These are phyloP conservation scores for Paraescarpia echinospica DNA, from an alignment of 1,140 invertebrate species.

Conservation along the genomic window DNA sequence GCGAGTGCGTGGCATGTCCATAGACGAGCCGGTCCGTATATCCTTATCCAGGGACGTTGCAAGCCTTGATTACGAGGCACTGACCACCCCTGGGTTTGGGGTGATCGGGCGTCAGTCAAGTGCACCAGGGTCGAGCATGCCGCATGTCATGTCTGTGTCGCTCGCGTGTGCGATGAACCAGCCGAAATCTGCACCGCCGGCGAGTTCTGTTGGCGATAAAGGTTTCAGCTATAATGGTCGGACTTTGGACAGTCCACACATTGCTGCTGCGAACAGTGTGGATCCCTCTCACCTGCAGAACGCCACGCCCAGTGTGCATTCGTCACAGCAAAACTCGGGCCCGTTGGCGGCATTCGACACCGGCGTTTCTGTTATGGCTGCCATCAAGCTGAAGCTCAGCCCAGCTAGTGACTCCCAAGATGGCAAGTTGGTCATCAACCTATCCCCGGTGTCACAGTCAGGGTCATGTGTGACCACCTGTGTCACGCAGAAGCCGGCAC, in stretches of 20 bases:
- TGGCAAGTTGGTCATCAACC: neutral
- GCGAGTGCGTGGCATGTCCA: slow-evolving; percentile 44
- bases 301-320: neutral
- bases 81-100: slow-evolving; percentile 13
- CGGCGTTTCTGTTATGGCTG: neutral
- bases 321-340: neutral
- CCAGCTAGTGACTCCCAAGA: neutral
- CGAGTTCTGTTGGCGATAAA: neutral
- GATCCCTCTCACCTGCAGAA: neutral
- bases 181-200: slow-evolving; percentile 10
- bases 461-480: neutral
- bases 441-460: neutral
- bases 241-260: neutral
- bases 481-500: neutral
- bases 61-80: neutral
- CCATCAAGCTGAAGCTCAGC: neutral
- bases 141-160: neutral
- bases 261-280: neutral
- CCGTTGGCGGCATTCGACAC: neutral
- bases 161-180: neutral
- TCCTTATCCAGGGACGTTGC: neutral
- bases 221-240: neutral
- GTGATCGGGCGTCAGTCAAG: neutral
- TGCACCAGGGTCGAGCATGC: neutral
- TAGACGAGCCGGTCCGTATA: neutral